Evolutionary conservation across 1,140 invertebrate species (phyloP), one percentile per base, ranked within the genome.

Genomic region (Himalopsyche phryganea): DNA sequence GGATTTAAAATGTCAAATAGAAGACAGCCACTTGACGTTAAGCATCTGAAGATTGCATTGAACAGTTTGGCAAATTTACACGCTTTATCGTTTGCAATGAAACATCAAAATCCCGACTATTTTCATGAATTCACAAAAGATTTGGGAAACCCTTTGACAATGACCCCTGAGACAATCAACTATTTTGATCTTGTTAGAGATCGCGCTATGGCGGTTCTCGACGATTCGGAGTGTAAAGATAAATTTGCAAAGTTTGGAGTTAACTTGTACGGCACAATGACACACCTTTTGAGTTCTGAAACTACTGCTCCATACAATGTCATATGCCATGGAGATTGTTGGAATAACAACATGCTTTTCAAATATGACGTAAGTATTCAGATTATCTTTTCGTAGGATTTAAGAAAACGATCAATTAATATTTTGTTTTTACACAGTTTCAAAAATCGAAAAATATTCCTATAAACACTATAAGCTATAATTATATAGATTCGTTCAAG

Each of bases 341-440:
- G 78, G 74, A 75, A 72, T 44, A 82, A 82, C 54, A 82, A 82
- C 57, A 69, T 83, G 18, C 58, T 82, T 42, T 83, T 77, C 62
- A 71, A 70, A 57, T 70, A 73, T 11, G 56, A 71, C 47, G 65
- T 66, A 59, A 61, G 48, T 44, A 45, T 6, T 35, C n/a, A n/a
- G n/a, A n/a, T n/a, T n/a, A n/a, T n/a, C n/a, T n/a, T n/a, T n/a
- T n/a, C n/a, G n/a, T n/a, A n/a, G n/a, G n/a, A n/a, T n/a, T n/a
- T n/a, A n/a, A n/a, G n/a, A n/a, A n/a, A n/a, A n/a, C n/a, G n/a
- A n/a, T n/a, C n/a, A n/a, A n/a, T n/a, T n/a, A n/a, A n/a, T n/a
- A n/a, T n/a, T n/a, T n/a, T n/a, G n/a, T n/a, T n/a, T n/a, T n/a
- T n/a, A n/a, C n/a, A n/a, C n/a, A n/a, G n/a, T n/a, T n/a, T n/a